Evolutionary conservation across 2,113 vertebrate genomes (phyloP), one percentile per base, ranked within the genome.

Genomic region (Nettapus auritus): DNA sequence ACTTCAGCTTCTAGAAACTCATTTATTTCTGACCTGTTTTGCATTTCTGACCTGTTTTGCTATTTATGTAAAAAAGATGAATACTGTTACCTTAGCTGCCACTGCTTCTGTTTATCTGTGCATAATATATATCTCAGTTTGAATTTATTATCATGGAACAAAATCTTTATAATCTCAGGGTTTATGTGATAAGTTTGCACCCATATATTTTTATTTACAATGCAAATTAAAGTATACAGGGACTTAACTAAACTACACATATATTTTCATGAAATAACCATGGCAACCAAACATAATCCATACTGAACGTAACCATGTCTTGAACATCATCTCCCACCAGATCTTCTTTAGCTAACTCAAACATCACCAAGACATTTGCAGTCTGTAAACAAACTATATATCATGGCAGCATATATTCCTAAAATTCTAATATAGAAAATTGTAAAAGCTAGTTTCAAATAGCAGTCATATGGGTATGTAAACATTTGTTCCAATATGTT

Each of bases 341-440:
- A 93, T 96, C 92, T 97, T 88, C 95, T 89, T 88, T 57, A 86
- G 87, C 86, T 86, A 93, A 92, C 94, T 95, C 94, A 88, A 74
- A 97, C 60, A 5, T 97, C 96, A 96, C 79, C 86, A 71, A 52
- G 68, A 94, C 96, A 95, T 94, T 96, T 97, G 73, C 94, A 96
- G 93, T 86, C 76, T 70, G 96, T 88, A 97, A 96, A 97, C 93
- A 97, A 96, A 86, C 90, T 86, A 75, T 82, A 73, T 68, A 95
- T 95, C 90, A 90, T 57, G 81, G 29, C 75, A 85, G 91, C 44
- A 89, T 66, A 66, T 62, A 74, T 84, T 86, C 88, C 75, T 80
- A 28, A 83, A 76, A 68, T 70, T 83, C 33, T 82, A 94, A 96
- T 96, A 93, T 56, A 95, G 34, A 76, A 96, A 97, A 96, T 26